Evolutionary conservation across 2,113 vertebrate species (phyloP).

Genomic region (Xiphorhynchus elegans): DNA sequence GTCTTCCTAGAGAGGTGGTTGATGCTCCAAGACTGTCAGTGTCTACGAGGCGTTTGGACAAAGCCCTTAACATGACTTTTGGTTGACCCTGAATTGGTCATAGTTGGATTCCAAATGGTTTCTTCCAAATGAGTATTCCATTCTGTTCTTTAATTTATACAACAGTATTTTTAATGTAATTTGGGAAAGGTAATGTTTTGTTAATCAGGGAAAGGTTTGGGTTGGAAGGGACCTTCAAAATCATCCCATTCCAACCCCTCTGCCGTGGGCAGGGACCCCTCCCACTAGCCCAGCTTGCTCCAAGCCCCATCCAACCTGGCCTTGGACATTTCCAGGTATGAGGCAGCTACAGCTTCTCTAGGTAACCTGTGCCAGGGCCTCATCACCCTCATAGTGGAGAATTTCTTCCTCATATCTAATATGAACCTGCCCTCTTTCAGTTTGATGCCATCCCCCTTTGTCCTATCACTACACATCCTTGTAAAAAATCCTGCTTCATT

Average conservation of each 20-base stretch:
- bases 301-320: accelerated
- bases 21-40: neutral
- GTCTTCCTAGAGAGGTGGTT: neutral
- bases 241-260: neutral
- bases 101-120: neutral
- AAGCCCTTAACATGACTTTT: neutral
- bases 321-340: neutral
- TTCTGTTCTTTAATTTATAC: neutral
- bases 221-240: neutral
- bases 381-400: accelerated
- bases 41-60: neutral
- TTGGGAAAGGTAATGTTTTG: neutral
- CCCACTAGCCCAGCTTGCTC: accelerated
- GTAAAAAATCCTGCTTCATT: neutral
- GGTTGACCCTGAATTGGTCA: neutral
- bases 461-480: too few species aligned
- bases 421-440: neutral
- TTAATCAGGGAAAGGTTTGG: neutral
- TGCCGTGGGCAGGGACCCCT: neutral
- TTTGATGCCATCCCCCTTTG: neutral
- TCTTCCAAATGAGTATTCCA: neutral
- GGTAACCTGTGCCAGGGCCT: neutral
- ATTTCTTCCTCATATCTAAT: neutral
- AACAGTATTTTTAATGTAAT: neutral
- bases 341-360: neutral